Percentiles rank a stretch among this genome's conserved stretches.
Evolutionary conservation across 1,140 invertebrate genomes (phyloP).

Genomic region (Nasonia longicornis): DNA sequence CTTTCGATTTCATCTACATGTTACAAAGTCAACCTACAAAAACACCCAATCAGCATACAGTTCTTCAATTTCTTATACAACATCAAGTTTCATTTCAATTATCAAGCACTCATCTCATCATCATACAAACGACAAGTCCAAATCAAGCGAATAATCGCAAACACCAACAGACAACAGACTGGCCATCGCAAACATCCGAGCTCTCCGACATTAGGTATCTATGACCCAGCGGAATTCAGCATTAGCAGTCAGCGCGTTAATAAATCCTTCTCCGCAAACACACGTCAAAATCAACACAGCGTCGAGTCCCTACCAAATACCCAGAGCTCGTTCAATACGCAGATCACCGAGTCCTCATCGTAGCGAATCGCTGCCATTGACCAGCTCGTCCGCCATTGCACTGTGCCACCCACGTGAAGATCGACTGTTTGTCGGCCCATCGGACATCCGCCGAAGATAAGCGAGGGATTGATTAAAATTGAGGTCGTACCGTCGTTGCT

Average conservation of each 20-base stretch:
- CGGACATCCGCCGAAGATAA: neutral
- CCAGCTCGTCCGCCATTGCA: too few species aligned
- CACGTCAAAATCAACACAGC: neutral
- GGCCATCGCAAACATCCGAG: neutral
- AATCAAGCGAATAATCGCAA: neutral
- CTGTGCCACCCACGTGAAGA: neutral
- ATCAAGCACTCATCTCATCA: neutral
- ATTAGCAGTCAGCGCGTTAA: neutral
- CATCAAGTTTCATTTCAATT: too few species aligned
- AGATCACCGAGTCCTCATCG: neutral
- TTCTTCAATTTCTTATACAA: too few species aligned
- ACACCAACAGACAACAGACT: neutral
- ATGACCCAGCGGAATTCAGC: neutral
- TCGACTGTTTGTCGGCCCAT: neutral
- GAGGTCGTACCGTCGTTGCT: conserved; percentile 8
- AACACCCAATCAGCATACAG: too few species aligned
- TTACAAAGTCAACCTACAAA: too few species aligned
- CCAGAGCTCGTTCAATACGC: neutral
- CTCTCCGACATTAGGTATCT: neutral
- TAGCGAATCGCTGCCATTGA: neutral
- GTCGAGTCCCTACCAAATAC: neutral
- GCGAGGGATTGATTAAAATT: conserved; percentile 23
- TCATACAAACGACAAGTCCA: too few species aligned
- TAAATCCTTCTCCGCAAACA: neutral
- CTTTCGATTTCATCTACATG: too few species aligned